Evolutionary conservation across 2,888 invertebrate genomes (phyloP), one percentile per base, ranked within the genome.

Genomic region (Blera fallax): DNA sequence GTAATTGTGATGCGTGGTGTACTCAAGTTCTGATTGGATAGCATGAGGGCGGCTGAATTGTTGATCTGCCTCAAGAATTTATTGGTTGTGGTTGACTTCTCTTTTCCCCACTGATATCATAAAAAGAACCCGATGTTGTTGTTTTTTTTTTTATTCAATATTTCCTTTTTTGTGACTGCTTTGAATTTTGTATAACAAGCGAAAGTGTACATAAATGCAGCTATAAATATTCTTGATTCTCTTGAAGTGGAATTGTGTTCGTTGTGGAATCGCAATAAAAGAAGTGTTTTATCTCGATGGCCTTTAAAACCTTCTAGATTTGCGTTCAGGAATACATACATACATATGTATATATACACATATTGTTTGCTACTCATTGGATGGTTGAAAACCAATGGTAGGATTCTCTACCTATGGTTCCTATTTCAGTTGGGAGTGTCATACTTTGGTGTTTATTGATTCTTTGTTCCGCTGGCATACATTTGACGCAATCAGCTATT

Each of bases 11-110:
- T 34, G 34, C 43, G 27, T 56, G 18, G 10, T 16, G 4, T 29
- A 29, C 11, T 50, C 1, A 6, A 18, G 11, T 37, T 14, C 14
- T 4, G 40, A 2, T 24, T 24, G 24, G 24, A n/a, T n/a, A n/a
- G n/a, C n/a, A n/a, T 40, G 14, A 3, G n/a, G 21, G 40, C 21
- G 18, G 18, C 11, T 45, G 14, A 45, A 70, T 70, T 78, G 56
- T 48, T 72, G 62, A 72, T 72, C 56, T 64, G 56, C 34, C 70
- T 18, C 34, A 78, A 78, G 48, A 78, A 34, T 62, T 54, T 24
- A 45, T 70, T 37, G 21, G n/a, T 70, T 32, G 32, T 45, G 29
- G n/a, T 32, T 32, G 32, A 16, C 24, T 37, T 11, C n/a, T n/a
- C 45, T 62, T 45, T 16, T 18, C 8, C 8, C 29, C 21, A n/a